Evolutionary conservation across 1,140 invertebrate genomes (phyloP).

Genomic region (Hirudo medicinalis): DNA sequence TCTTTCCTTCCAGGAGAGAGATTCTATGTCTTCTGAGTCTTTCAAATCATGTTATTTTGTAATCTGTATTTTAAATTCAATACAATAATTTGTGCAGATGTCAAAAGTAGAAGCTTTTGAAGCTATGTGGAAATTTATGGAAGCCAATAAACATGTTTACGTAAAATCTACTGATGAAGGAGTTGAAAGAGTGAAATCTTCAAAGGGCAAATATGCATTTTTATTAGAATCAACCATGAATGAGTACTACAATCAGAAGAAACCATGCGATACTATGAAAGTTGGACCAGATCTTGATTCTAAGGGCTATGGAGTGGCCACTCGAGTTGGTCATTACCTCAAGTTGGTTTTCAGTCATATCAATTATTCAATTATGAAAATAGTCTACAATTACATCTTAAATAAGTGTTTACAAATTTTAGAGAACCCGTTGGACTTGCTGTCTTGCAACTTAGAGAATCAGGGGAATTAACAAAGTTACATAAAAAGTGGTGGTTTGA

Average conservation of each 20-base stretch:
- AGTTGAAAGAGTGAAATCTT: slow-evolving; percentile 55
- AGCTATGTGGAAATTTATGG: slow-evolving; percentile 90
- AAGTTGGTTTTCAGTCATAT: slow-evolving; percentile 33
- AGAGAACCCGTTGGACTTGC: slow-evolving; percentile 49
- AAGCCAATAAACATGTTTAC: slow-evolving; percentile 58
- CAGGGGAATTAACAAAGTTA: slow-evolving; percentile 75
- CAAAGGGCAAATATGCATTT: slow-evolving; percentile 70
- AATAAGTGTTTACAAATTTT: slow-evolving; percentile 1
- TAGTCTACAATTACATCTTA: background rate
- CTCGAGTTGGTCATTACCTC: slow-evolving; percentile 69
- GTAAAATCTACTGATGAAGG: slow-evolving; percentile 66
- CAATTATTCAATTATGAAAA: background rate
- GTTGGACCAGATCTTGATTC: slow-evolving; percentile 64
- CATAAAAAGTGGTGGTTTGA: slow-evolving; percentile 98
- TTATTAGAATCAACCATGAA: slow-evolving; percentile 85
- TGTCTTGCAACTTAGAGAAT: slow-evolving; percentile 78
- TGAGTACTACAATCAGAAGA: slow-evolving; percentile 79
- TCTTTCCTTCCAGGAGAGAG: no score
- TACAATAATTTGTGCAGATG: slow-evolving; percentile 45
- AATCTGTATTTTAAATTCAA: background rate
- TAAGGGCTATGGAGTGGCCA: slow-evolving; percentile 86
- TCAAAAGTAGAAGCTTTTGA: slow-evolving; percentile 77
- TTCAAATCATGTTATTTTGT: no score
- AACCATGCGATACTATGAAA: slow-evolving; percentile 86
- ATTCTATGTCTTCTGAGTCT: no score